Evolutionary conservation across 2,888 invertebrate species (phyloP).

Genomic region (Euclidia mi): DNA sequence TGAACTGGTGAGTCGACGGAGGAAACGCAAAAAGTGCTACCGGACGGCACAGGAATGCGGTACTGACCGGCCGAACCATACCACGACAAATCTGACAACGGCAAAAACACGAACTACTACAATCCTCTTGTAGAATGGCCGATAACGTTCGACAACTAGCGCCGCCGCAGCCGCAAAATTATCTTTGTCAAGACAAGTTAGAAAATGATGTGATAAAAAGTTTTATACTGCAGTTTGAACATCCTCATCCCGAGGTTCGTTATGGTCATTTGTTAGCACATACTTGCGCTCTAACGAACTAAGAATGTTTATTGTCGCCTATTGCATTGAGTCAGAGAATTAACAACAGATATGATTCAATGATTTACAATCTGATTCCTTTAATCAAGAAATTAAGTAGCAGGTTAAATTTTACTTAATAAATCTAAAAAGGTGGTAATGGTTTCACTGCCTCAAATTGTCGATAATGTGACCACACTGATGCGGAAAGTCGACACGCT

Average conservation of each 20-base stretch:
- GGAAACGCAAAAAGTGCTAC: slow-evolving; percentile 77
- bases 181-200: slow-evolving; percentile 31
- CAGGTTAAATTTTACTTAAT: too few relatives aligned
- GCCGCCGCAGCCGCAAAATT: slow-evolving; percentile 22
- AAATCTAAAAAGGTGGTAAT: slow-evolving; percentile 16
- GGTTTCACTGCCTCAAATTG: slow-evolving; percentile 31
- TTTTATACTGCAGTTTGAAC: slow-evolving; percentile 30
- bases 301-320: slow-evolving; percentile 8
- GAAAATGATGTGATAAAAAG: slow-evolving; percentile 46
- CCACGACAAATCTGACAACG: slow-evolving; percentile 20
- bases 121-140: slow-evolving; percentile 9
- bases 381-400: too few relatives aligned
- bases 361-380: too few relatives aligned
- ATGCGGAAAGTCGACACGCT: slow-evolving; percentile 17
- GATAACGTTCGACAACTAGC: slow-evolving; percentile 25
- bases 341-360: neutral
- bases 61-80: slow-evolving; percentile 37
- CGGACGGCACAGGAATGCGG: slow-evolving; percentile 74
- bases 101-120: slow-evolving; percentile 30
- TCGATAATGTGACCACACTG: slow-evolving; percentile 36
- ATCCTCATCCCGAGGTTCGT: slow-evolving; percentile 44
- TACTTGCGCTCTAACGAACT: slow-evolving; percentile 32
- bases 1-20: slow-evolving; percentile 54
- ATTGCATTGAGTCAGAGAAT: slow-evolving; percentile 1
- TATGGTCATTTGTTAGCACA: slow-evolving; percentile 37